Percentiles rank a stretch among this genome's conserved stretches.
phyloP scores from a whole-genome alignment of 2,797 vertebrate species.

The Characodon lateralis region DNA sequence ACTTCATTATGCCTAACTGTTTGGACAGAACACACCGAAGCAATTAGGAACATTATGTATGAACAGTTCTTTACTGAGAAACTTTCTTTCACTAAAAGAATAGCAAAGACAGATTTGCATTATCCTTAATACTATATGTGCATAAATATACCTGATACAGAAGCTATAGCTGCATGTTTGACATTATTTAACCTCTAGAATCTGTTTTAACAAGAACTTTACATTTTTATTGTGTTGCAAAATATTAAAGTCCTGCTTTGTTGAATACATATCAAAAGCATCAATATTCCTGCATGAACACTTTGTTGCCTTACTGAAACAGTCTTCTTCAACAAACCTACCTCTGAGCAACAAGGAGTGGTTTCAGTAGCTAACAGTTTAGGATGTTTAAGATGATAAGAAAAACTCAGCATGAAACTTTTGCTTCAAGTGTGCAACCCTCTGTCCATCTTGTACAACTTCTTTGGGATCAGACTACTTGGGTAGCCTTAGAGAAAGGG shows the following conservation, averaged over 20 bases:
- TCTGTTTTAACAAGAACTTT: neutral
- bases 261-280: slow-evolving; percentile 69
- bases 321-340: neutral
- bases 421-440: neutral
- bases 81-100: slow-evolving; percentile 46
- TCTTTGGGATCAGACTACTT: neutral
- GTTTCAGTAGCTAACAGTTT: neutral
- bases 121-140: slow-evolving; percentile 33
- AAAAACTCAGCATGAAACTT: neutral
- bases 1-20: slow-evolving; percentile 68
- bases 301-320: neutral
- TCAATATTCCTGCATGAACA: neutral
- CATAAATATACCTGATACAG: slow-evolving; percentile 38
- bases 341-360: neutral
- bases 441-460: neutral
- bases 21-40: slow-evolving; percentile 66
- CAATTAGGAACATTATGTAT: slow-evolving; percentile 66
- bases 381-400: neutral
- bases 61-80: slow-evolving; percentile 47
- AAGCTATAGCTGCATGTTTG: slow-evolving; percentile 10
- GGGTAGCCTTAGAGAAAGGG: neutral
- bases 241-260: slow-evolving; percentile 35
- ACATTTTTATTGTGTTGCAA: slow-evolving; percentile 24
- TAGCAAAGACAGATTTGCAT: slow-evolving; percentile 51
- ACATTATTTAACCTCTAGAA: neutral